Evolutionary conservation across 2,113 vertebrate genomes (phyloP), one percentile per base, ranked within the genome.

Genomic region (Rattus rattus): DNA sequence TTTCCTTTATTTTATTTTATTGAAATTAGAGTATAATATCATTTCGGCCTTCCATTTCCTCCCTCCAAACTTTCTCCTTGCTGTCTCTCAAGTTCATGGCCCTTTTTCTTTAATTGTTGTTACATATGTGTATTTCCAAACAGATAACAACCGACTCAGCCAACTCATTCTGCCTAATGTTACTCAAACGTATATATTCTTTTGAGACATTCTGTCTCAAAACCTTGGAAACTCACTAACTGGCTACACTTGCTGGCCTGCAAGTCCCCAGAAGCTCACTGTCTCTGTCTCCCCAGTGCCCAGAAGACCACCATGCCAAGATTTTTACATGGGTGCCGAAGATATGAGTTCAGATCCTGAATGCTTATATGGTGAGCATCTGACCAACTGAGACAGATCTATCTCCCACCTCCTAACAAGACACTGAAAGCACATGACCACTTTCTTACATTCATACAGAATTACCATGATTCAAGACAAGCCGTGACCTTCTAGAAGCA

Each of bases 361-460:
- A 47, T 28, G 22, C 24, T 52, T 69, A 0, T 13, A 36, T 13
- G 11, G 63, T 19, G 47, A 24, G 47, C 30, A 69, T 17, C 26
- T 85, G 7, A 67, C 83, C 30, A 28, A 47, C 39, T 13, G 43
- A 86, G 9, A 49, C 43, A 19, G 16, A 30, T 47, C 30, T 10
- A 24, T 49, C 30, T 52, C 30, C 61, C 59, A 63, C 59, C n/a
- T 76, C 43, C 16, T 59, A 67, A 70, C 7, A 43, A 86, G 24
- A 83, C 59, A 28, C 83, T 73, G 61, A 43, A 76, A 91, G 47
- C 67, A 63, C 2, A 24, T 87, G 59, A 85, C 76, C 9, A 87
- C 9, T 84, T 88, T 96, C 73, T 94, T 76, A 95, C 80, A 73
- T 73, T 9, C 65, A 47, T 26, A 73, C 36, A 22, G 22, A 87